A percentile compares a stretch with the other conserved stretches of the same genome.
Evolutionary conservation across 2,797 vertebrate species (phyloP).

Genomic region (Mormyrops attenuatus): DNA sequence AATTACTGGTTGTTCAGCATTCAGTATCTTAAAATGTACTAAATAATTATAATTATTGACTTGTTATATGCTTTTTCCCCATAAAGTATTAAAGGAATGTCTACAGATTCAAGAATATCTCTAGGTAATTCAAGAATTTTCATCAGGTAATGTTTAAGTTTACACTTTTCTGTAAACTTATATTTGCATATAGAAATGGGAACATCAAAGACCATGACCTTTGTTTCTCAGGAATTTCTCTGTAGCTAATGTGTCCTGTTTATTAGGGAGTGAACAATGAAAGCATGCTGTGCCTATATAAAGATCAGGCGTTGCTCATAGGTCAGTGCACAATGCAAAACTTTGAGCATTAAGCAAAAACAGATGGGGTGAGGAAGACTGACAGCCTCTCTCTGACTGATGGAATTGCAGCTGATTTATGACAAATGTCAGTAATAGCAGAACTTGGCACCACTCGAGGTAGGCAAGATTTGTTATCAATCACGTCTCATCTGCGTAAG

Average conservation of each 20-base stretch:
- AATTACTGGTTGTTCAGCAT: not conserved
- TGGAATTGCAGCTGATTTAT: conserved; percentile 91
- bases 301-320: not conserved
- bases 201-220: not conserved
- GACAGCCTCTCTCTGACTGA: conserved; percentile 63
- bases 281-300: not conserved
- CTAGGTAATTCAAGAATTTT: not conserved
- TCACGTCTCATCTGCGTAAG: conserved; percentile 63
- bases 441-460: conserved; percentile 68
- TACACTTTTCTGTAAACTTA: not conserved
- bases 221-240: not conserved
- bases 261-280: not conserved
- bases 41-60: not conserved
- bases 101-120: not conserved
- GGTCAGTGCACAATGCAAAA: conserved; percentile 30
- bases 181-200: not conserved
- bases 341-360: conserved; percentile 57
- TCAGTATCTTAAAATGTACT: not conserved
- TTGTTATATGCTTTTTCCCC: not conserved
- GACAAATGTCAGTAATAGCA: conserved; percentile 75
- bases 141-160: not conserved
- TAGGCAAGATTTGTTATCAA: conserved; percentile 85
- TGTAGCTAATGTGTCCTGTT: not conserved
- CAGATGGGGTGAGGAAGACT: conserved; percentile 60
- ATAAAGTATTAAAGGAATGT: not conserved